Conservation (phyloP, 35 echinoderm and acorn worm genomes). For the Heliocidaris erythrogramma region DNA sequence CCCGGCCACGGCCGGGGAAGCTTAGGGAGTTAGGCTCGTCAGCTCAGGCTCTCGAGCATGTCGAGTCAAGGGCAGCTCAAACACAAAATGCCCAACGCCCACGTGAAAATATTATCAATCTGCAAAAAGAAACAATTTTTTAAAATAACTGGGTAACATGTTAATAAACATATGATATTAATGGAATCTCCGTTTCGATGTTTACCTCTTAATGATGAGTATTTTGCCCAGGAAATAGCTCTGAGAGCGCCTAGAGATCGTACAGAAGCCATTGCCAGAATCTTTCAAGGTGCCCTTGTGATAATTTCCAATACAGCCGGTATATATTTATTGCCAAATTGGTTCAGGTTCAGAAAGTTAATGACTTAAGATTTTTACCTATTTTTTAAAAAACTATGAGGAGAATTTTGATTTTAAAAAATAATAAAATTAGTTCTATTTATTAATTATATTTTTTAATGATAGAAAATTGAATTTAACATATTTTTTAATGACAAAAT, state of each 20-base stretch:
- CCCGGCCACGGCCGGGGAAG: too few species aligned
- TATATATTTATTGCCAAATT: background rate
- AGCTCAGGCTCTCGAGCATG: background rate
- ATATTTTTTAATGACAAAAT: background rate
- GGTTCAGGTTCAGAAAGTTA: background rate
- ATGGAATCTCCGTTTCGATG: background rate
- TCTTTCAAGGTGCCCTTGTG: slow-evolving; percentile 26
- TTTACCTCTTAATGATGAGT: slow-evolving; percentile 54
- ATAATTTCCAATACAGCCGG: background rate
- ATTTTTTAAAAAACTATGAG: background rate
- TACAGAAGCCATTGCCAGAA: slow-evolving; percentile 62
- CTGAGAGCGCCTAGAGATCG: slow-evolving; percentile 62
- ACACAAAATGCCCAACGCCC: background rate
- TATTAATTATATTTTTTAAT: background rate
- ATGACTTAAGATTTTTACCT: background rate
- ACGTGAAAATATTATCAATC: background rate
- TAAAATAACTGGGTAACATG: background rate
- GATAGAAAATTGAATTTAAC: too few species aligned
- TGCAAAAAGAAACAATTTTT: background rate
- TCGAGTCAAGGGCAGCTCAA: background rate
- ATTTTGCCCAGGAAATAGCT: slow-evolving; percentile 61
- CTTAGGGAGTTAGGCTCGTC: too few species aligned
- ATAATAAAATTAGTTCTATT: background rate
- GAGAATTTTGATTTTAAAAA: background rate
- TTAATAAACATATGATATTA: background rate